Base-by-base conservation (phyloP, 92 coral and sea anemone species). In the Plumapathes pennacea region DNA sequence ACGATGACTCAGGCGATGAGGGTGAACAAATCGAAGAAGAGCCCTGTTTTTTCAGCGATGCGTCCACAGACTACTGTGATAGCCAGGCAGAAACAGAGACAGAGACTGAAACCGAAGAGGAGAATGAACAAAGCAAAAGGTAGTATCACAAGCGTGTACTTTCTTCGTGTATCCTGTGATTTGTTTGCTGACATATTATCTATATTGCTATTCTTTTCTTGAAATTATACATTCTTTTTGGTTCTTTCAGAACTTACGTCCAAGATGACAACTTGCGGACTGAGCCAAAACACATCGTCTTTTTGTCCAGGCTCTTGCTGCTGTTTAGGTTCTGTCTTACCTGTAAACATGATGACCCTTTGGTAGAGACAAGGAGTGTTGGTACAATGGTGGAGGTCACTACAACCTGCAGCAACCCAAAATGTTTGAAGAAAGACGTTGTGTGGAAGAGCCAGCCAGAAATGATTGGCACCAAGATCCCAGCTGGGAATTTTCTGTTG, bases 401-500 rank as follows among this genome's bases (percentile, higher is more conserved):
- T 19, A 51, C 76, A 18, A 69, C 64, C 10, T 81, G 88, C 50
- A 51, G 14, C 54, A 73, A 81, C 25, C 44, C 46, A 5, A 46
- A 28, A 31, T 81, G 88, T 31, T 46, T 32, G 44, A 50, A 40
- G 46, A 36, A 54, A 33, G 54, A 60, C 17, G 31, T 3, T 18
- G 55, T 56, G 19, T 80, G 86, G 86, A 54, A 45, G 38, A 70
- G 77, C 44, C 86, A 58, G 64, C 81, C 86, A 11, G 7, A 39
- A 24, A 51, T 80, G 76, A 69, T 71, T 28, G 76, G 81, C 11
- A 80, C 86, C 0, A 64, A 28, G 43, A 55, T 52, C 5, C 45
- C 80, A 28, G 86, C 86, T 34, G 81, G 85, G 17, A 78, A 78
- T 48, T 64, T 79, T 49, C 62, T 79, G 44, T 54, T 79, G 44